Conservation (phyloP, 2,797 vertebrate genomes). For the Siniperca undulata region DNA sequence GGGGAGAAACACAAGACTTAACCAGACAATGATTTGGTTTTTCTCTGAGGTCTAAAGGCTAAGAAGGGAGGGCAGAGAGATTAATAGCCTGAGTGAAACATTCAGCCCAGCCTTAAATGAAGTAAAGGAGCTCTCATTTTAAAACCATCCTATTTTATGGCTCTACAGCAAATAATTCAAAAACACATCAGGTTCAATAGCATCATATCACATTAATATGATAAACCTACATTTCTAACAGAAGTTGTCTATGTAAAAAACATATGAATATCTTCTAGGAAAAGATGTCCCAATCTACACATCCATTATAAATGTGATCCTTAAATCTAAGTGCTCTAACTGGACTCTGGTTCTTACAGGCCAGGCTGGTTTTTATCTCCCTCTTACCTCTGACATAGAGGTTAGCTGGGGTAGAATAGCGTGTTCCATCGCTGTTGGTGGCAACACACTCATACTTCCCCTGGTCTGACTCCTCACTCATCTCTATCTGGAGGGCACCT, state of each 20-base stretch:
- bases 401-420: constrained; percentile 98
- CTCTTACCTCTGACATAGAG: constrained; percentile 98
- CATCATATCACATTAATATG: constrained; percentile 30
- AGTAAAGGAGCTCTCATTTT: constrained; percentile 32
- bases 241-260: neutral
- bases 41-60: constrained; percentile 74
- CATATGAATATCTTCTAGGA: neutral
- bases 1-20: constrained; percentile 68
- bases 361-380: neutral
- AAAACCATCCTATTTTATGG: constrained; percentile 33
- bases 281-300: constrained; percentile 5
- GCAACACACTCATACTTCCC: constrained; percentile 99
- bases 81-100: constrained; percentile 66
- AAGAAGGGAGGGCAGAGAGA: constrained; percentile 67
- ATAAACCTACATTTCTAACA: constrained; percentile 16
- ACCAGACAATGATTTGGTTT: constrained; percentile 73
- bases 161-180: constrained; percentile 26
- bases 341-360: neutral
- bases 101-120: constrained; percentile 30
- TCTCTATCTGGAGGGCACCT: constrained; percentile 99
- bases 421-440: constrained; percentile 98
- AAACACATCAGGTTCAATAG: constrained; percentile 35
- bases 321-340: constrained; percentile 26
- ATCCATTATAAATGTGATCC: neutral
- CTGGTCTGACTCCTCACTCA: constrained; percentile 99